Percentiles rank a stretch among this genome's conserved stretches.
These are phyloP conservation scores for Operophtera brumata DNA, from an alignment of 2,888 invertebrate species.

Conservation along the genomic window DNA sequence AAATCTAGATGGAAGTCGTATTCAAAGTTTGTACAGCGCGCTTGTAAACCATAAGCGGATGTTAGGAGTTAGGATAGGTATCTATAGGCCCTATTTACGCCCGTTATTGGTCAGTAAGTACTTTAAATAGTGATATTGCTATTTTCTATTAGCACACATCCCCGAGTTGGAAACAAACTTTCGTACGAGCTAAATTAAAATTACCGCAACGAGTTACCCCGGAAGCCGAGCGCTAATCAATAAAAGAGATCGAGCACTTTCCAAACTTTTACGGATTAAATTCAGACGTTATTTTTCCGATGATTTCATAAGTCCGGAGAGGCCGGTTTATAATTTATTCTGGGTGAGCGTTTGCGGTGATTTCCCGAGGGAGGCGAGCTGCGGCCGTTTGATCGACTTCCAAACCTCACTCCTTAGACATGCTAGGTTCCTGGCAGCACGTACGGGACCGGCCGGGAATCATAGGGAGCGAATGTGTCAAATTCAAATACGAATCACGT, in stretches of 20 bases:
- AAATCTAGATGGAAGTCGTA: no score
- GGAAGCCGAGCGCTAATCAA: constrained; percentile 20
- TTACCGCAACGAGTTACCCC: constrained; percentile 18
- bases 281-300: constrained; percentile 19
- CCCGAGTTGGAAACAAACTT: constrained; percentile 15
- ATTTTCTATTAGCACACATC: constrained; percentile 1
- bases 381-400: constrained; percentile 10
- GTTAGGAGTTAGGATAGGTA: no score
- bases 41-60: no score
- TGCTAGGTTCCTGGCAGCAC: constrained; percentile 3
- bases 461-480: constrained; percentile 1
- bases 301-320: constrained; percentile 9
- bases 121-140: no score
- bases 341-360: constrained; percentile 26
- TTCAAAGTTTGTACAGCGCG: no score
- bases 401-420: not conserved
- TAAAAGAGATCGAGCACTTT: constrained; percentile 22
- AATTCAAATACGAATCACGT: constrained; percentile 20
- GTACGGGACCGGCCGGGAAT: not conserved
- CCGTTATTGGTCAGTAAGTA: no score
- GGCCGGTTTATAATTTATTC: constrained; percentile 32
- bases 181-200: constrained; percentile 16
- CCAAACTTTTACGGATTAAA: constrained; percentile 16
- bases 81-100: no score
- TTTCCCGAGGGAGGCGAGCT: constrained; percentile 30